phyloP scores from a whole-genome alignment of 2,113 vertebrate genomes.

The Ariopsis seemanni region DNA sequence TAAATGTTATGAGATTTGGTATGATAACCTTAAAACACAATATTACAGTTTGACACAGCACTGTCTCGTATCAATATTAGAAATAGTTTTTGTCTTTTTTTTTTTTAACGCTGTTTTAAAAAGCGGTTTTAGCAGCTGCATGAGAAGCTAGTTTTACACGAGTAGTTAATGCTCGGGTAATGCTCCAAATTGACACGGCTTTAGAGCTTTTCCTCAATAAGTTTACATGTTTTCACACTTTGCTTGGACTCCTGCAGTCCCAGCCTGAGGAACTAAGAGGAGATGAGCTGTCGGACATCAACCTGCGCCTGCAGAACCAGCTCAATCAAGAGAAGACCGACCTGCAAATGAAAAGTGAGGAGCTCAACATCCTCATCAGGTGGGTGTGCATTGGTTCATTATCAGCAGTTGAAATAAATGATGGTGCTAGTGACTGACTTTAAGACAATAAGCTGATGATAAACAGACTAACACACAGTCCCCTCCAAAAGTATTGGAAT shows the following conservation, averaged over 20 bases:
- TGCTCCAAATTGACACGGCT: neutral
- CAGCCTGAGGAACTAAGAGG: constrained; percentile 85
- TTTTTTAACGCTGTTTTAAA: neutral
- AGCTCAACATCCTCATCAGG: constrained; percentile 98
- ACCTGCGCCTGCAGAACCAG: constrained; percentile 88
- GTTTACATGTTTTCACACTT: neutral
- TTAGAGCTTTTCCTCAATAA: neutral
- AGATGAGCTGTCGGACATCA: constrained; percentile 83
- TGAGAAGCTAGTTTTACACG: neutral
- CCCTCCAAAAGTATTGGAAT: neutral
- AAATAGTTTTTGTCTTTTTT: neutral
- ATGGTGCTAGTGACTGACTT: neutral
- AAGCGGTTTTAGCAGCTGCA: neutral
- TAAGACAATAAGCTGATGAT: neutral
- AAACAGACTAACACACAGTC: neutral
- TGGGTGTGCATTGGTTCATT: constrained; percentile 48
- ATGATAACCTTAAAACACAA: neutral
- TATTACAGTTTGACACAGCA: neutral
- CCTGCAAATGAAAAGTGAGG: constrained; percentile 95
- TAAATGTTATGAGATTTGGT: neutral
- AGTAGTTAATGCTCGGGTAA: neutral
- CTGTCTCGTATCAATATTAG: neutral
- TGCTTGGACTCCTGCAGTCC: constrained; percentile 70
- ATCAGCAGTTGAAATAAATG: neutral
- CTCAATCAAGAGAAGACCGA: constrained; percentile 93